Percentiles rank a stretch among this genome's conserved stretches.
Evolutionary conservation across 2,888 invertebrate genomes (phyloP).

Genomic region (Polydrusus tereticollis): DNA sequence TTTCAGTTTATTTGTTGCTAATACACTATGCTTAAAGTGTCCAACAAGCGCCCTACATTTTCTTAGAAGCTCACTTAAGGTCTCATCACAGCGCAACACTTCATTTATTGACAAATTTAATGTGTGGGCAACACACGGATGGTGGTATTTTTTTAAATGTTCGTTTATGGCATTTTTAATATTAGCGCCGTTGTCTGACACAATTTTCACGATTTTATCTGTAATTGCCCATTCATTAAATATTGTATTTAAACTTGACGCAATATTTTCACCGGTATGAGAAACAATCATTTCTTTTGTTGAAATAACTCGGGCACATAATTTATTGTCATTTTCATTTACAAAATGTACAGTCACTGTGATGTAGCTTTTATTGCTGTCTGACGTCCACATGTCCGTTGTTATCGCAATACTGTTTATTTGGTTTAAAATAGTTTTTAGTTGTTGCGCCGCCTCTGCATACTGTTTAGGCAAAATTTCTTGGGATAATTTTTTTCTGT

Average conservation of each 20-base stretch:
- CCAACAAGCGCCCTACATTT: conserved; percentile 23
- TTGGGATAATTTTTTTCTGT: conserved; percentile 25
- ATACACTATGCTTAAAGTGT: conserved; percentile 21
- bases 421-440: conserved; percentile 37
- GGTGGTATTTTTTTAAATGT: conserved; percentile 50
- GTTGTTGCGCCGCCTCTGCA: background rate
- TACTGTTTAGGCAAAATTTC: conserved; percentile 1
- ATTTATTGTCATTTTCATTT: conserved; percentile 45
- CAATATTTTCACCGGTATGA: conserved; percentile 43
- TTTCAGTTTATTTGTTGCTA: background rate
- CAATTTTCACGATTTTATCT: conserved; percentile 53
- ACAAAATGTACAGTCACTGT: conserved; percentile 56
- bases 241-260: conserved; percentile 1
- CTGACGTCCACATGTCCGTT: conserved; percentile 57
- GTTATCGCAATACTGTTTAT: conserved; percentile 52
- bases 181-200: too few relatives aligned
- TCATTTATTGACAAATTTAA: background rate
- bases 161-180: too few relatives aligned
- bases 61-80: conserved; percentile 6
- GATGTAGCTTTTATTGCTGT: conserved; percentile 52
- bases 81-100: background rate
- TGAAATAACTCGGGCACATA: conserved; percentile 45
- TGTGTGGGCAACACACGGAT: conserved; percentile 57
- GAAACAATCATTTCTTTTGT: conserved; percentile 50
- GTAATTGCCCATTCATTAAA: conserved; percentile 28